Conservation (phyloP, 1,140 invertebrate species). For the Periplaneta americana region DNA sequence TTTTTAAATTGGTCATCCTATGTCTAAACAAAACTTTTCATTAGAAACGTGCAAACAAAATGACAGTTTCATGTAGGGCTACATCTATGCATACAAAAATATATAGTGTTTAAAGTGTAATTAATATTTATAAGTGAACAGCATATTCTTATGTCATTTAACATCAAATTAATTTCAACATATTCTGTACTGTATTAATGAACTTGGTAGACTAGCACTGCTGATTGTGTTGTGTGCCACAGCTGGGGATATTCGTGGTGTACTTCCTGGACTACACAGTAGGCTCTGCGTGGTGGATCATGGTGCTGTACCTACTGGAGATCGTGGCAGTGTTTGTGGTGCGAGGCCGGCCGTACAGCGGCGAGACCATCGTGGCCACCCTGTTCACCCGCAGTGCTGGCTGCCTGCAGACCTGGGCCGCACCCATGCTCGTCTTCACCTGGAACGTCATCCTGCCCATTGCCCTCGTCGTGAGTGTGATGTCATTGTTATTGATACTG, state of each 20-base stretch:
- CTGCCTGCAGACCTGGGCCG: slow-evolving; percentile 51
- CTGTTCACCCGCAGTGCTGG: slow-evolving; percentile 45
- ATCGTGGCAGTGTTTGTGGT: slow-evolving; percentile 76
- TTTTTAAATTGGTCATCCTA: no score
- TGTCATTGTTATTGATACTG: no score
- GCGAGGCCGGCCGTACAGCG: slow-evolving; percentile 75
- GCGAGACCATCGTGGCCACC: slow-evolving; percentile 67
- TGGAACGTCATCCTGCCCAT: slow-evolving; percentile 85
- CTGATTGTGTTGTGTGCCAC: slow-evolving; percentile 29
- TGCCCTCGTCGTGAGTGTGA: slow-evolving; percentile 56
- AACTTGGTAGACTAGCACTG: no score
- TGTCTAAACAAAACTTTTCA: no score
- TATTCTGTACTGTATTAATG: no score
- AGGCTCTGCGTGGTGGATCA: slow-evolving; percentile 81
- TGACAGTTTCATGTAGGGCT: no score
- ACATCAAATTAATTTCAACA: no score
- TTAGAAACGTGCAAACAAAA: no score
- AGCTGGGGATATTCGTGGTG: slow-evolving; percentile 77
- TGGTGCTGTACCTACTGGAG: slow-evolving; percentile 69
- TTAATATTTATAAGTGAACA: no score
- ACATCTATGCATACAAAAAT: no score
- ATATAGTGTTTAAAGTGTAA: no score
- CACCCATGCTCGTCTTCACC: slow-evolving; percentile 71
- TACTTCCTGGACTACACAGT: slow-evolving; percentile 81
- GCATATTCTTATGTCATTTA: no score